Percentiles rank a stretch among this genome's conserved stretches.
phyloP scores from a whole-genome alignment of 2,797 vertebrate species.

The Netta rufina region DNA sequence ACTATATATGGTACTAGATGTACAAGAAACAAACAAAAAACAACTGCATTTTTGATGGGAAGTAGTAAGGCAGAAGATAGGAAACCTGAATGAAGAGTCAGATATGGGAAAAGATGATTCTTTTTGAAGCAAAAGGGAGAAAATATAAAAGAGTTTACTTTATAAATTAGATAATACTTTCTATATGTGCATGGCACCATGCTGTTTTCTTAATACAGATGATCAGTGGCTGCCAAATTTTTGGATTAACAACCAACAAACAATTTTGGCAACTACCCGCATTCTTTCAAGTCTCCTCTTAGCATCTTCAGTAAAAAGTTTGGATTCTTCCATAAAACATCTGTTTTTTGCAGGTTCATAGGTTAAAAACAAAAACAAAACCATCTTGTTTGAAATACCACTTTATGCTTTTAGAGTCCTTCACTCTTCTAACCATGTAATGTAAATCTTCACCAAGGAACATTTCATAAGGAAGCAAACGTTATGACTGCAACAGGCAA shows the following conservation, averaged over 20 bases:
- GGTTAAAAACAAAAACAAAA: not conserved
- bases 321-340: not conserved
- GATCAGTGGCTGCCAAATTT: not conserved
- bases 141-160: not conserved
- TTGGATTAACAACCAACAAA: not conserved
- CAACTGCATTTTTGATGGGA: not conserved
- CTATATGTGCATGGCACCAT: rapidly evolving
- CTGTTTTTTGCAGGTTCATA: not conserved
- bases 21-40: not conserved
- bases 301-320: not conserved
- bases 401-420: not conserved
- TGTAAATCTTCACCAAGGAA: not conserved
- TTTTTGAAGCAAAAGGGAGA: not conserved
- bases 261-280: not conserved
- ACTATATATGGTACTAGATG: not conserved
- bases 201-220: not conserved
- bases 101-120: not conserved
- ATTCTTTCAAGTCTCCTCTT: not conserved
- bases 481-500: not conserved
- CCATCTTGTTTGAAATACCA: not conserved
- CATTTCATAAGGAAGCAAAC: not conserved
- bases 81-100: not conserved
- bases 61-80: not conserved
- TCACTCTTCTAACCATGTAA: not conserved
- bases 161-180: not conserved